Evolutionary conservation across 2,888 invertebrate genomes (phyloP).

Genomic region (Chromoteleia sp.): DNA sequence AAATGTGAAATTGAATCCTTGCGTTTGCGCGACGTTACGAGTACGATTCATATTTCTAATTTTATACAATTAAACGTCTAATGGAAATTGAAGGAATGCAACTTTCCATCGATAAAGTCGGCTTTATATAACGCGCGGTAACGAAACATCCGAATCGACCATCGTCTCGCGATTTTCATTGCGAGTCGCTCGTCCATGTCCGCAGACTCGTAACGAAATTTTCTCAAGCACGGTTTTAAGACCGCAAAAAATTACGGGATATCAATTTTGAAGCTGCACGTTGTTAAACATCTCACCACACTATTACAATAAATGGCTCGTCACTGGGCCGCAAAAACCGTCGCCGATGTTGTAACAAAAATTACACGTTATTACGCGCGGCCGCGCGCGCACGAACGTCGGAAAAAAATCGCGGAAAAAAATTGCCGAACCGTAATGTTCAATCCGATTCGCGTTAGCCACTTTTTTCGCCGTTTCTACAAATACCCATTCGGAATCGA

Average conservation of each 20-base stretch:
- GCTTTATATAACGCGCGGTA: constrained; percentile 42
- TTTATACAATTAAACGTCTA: constrained; percentile 39
- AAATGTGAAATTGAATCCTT: constrained; percentile 40
- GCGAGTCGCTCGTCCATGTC: constrained; percentile 22
- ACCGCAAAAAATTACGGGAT: constrained; percentile 49
- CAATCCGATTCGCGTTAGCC: constrained; percentile 5
- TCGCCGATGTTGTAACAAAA: constrained; percentile 35
- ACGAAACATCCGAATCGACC: constrained; percentile 23
- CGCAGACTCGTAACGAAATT: constrained; percentile 25
- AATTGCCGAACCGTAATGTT: constrained; percentile 2
- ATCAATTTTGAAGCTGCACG: constrained; percentile 33
- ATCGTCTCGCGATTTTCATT: constrained; percentile 39
- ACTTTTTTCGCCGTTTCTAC: constrained; percentile 13
- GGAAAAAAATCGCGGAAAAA: constrained; percentile 5
- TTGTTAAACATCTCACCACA: constrained; percentile 20
- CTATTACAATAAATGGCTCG: constrained; percentile 42
- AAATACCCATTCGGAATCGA: constrained; percentile 29
- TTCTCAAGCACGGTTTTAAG: constrained; percentile 32
- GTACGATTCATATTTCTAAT: constrained; percentile 36
- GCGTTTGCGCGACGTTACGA: constrained; percentile 2
- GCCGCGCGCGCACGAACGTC: not conserved
- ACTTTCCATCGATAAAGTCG: constrained; percentile 52
- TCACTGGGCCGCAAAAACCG: constrained; percentile 34
- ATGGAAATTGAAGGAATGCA: constrained; percentile 44
- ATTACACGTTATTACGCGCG: constrained; percentile 30